These are phyloP conservation scores for Eospalax fontanierii DNA, from an alignment of 2,797 vertebrate genomes.

Conservation along the genomic window DNA sequence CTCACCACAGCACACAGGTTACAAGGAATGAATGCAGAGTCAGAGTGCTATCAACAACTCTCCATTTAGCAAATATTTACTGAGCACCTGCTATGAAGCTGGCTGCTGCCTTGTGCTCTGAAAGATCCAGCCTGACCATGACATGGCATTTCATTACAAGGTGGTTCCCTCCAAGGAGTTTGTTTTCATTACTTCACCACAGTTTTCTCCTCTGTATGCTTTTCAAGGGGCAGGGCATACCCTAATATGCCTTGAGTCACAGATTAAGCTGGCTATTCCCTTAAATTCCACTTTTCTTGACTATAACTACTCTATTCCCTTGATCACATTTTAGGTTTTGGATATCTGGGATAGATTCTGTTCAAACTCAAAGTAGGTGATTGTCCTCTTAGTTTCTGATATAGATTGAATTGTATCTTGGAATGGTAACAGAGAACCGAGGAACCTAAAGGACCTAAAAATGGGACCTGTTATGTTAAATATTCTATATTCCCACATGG, in stretches of 20 bases:
- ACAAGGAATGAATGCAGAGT: background rate
- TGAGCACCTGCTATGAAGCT: constrained; percentile 66
- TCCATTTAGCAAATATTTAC: constrained; percentile 52
- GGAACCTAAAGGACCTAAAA: background rate
- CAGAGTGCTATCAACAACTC: constrained; percentile 40
- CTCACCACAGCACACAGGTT: background rate
- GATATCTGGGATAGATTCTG: background rate
- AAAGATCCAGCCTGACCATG: background rate
- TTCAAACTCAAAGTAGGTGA: background rate
- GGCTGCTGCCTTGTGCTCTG: background rate
- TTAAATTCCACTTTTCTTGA: constrained; percentile 2
- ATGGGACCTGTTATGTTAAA: background rate
- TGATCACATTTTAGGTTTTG: constrained; percentile 26
- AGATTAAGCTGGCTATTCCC: background rate
- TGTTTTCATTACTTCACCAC: constrained; percentile 44
- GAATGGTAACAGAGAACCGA: background rate
- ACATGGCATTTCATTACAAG: constrained; percentile 40
- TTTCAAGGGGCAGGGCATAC: background rate
- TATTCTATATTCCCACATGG: constrained; percentile 6
- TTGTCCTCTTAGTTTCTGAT: background rate
- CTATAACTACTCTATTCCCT: background rate
- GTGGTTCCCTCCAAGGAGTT: background rate
- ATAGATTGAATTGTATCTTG: background rate
- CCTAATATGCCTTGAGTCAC: background rate
- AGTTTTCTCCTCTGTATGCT: background rate